Percentiles rank a stretch among this genome's conserved stretches.
Evolutionary conservation across 2,113 vertebrate genomes (phyloP).

Genomic region (Butorides virescens): DNA sequence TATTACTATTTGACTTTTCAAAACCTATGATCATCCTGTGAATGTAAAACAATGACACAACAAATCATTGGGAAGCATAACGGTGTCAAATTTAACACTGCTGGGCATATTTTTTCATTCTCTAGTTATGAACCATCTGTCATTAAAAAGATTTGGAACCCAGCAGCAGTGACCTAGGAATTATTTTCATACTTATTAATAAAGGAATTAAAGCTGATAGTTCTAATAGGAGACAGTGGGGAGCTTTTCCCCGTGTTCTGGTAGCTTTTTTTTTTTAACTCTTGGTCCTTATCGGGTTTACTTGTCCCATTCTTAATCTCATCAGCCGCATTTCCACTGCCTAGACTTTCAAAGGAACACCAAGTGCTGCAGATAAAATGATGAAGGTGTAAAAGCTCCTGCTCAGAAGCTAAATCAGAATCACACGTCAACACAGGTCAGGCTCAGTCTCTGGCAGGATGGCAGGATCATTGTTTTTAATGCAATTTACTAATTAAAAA

Average conservation of each 20-base stretch:
- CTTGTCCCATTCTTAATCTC: constrained; percentile 9
- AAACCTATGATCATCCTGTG: neutral
- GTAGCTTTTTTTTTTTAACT: neutral
- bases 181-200: neutral
- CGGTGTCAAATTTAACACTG: neutral
- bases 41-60: neutral
- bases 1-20: neutral
- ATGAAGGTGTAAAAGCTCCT: constrained; percentile 8
- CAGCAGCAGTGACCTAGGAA: neutral
- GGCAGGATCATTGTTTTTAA: constrained; percentile 55
- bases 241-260: neutral
- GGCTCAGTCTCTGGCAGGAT: neutral
- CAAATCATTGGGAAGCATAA: neutral
- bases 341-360: neutral
- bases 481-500: constrained; percentile 66
- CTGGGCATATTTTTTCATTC: neutral
- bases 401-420: constrained; percentile 50
- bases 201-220: neutral
- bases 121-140: neutral
- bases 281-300: neutral
- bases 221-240: neutral
- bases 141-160: neutral
- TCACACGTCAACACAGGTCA: constrained; percentile 17
- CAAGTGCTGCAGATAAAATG: constrained; percentile 4
- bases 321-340: neutral